phyloP scores from a whole-genome alignment of 2,113 vertebrate species.

The Astur gentilis region DNA sequence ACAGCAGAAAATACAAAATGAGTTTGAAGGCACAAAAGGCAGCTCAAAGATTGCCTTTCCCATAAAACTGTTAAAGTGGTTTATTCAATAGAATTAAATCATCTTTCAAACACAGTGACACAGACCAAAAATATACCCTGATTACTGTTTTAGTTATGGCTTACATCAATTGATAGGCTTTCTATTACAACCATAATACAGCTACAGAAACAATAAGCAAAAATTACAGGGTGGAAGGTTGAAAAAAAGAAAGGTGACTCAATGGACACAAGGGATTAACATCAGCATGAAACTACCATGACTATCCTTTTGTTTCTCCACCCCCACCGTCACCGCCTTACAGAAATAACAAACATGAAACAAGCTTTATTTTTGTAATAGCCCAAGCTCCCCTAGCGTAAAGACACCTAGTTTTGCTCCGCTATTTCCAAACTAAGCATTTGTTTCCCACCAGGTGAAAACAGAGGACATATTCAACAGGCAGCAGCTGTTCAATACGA shows the following conservation, averaged over 20 bases:
- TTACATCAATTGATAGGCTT: slow-evolving; percentile 59
- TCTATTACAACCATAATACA: slow-evolving; percentile 32
- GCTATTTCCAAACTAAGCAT: background rate
- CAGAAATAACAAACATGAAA: background rate
- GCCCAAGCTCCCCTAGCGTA: background rate
- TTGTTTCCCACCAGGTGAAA: background rate
- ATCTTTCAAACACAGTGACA: slow-evolving; percentile 65
- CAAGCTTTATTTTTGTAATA: background rate
- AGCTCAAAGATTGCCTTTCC: background rate
- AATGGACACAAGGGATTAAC: background rate
- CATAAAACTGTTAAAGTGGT: slow-evolving; percentile 47
- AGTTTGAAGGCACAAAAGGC: background rate
- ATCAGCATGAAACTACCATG: background rate
- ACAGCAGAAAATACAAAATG: background rate
- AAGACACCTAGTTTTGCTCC: background rate
- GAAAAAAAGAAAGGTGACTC: background rate
- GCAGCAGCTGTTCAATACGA: background rate
- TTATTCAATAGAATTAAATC: slow-evolving; percentile 64
- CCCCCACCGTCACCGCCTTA: fast-evolving
- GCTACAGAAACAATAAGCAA: slow-evolving; percentile 18
- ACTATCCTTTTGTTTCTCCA: background rate
- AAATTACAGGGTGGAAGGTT: background rate
- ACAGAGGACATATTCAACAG: background rate
- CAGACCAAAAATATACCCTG: slow-evolving; percentile 59
- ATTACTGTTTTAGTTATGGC: slow-evolving; percentile 60